Conservation (phyloP, 1,140 invertebrate species). For the Pteromalus puparum region DNA sequence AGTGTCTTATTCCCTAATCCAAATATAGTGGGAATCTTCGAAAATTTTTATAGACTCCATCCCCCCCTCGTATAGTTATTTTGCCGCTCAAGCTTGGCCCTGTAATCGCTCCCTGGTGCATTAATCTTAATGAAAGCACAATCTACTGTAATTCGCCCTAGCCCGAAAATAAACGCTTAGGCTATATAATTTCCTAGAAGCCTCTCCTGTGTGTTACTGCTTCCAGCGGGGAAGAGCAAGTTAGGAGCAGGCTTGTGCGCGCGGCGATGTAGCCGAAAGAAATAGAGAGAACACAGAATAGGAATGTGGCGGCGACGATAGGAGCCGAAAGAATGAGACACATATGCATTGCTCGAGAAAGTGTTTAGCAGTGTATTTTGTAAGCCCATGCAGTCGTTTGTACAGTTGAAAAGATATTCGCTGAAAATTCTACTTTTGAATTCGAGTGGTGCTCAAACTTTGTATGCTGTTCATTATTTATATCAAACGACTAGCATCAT, state of each 20-base stretch:
- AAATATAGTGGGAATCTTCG: neutral
- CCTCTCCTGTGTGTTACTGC: neutral
- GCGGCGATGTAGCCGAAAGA: neutral
- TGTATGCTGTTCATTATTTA: too few relatives aligned
- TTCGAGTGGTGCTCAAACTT: neutral
- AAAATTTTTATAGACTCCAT: neutral
- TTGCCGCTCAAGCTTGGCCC: neutral
- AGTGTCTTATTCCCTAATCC: neutral
- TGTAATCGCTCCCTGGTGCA: neutral
- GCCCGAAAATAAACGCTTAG: conserved; percentile 8
- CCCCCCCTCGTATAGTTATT: neutral
- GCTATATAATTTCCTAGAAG: conserved; percentile 12
- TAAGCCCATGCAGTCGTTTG: neutral
- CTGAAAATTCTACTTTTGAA: neutral
- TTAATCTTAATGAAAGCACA: conserved; percentile 28
- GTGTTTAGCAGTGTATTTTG: neutral
- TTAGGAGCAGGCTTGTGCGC: neutral
- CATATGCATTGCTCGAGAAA: neutral
- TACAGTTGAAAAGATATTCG: neutral
- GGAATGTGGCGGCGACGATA: too few relatives aligned
- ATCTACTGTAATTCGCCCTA: conserved; percentile 9
- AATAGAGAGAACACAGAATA: neutral
- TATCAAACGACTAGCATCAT: too few relatives aligned
- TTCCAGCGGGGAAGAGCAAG: neutral
- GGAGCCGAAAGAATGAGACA: conserved; percentile 11